Conservation (phyloP, 2,888 invertebrate genomes). For the Aspidiotus destructor region DNA sequence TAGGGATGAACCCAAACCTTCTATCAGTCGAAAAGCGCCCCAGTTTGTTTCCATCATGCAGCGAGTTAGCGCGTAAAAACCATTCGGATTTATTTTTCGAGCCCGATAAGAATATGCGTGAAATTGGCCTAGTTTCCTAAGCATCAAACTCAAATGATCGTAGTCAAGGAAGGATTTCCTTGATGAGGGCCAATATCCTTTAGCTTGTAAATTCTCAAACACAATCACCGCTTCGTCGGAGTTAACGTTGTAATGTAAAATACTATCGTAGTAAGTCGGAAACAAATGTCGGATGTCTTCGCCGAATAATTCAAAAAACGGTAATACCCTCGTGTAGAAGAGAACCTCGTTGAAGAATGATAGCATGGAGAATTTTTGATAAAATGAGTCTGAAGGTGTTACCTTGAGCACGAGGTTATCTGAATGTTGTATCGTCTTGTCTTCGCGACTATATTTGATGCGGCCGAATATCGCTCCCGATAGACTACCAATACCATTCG, state of each 20-base stretch:
- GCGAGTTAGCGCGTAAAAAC: not conserved
- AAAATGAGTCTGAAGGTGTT: no score
- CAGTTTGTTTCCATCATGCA: not conserved
- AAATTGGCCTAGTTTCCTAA: not conserved
- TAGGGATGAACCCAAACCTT: not conserved
- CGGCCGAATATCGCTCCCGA: no score
- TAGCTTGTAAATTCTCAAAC: not conserved
- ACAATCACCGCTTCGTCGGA: not conserved
- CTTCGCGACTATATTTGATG: no score
- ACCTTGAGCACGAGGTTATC: no score
- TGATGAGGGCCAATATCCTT: not conserved
- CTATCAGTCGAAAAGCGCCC: not conserved
- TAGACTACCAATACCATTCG: no score
- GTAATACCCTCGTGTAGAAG: no score
- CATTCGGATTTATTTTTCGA: not conserved
- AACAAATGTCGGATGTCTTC: not conserved
- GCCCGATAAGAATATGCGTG: not conserved
- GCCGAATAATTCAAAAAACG: no score
- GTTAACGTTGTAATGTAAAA: not conserved
- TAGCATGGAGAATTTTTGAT: no score
- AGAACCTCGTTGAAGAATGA: no score
- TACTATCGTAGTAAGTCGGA: not conserved
- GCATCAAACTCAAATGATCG: not conserved
- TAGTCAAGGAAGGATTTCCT: not conserved
- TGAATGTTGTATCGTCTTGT: no score